phyloP scores from a whole-genome alignment of 2,888 invertebrate genomes.

The Amblyjoppa fuscipennis region DNA sequence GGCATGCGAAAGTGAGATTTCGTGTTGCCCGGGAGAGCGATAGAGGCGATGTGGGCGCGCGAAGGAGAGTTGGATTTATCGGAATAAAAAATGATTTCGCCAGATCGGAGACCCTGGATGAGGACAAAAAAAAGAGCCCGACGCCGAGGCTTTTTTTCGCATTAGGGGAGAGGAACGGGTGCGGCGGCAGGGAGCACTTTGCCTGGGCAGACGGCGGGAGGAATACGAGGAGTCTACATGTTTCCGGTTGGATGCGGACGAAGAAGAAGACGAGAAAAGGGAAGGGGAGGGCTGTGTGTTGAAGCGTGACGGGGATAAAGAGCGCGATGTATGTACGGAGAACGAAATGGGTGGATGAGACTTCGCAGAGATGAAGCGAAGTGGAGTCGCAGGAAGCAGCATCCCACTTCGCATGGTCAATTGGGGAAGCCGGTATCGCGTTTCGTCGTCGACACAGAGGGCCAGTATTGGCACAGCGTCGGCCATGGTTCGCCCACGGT shows the following conservation, averaged over 20 bases:
- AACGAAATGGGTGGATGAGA: slow-evolving; percentile 25
- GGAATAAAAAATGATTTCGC: slow-evolving; percentile 79
- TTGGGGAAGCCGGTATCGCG: slow-evolving; percentile 5
- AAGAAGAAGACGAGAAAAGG: slow-evolving; percentile 10
- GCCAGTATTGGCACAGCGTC: too few species aligned
- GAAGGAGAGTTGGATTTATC: slow-evolving; percentile 55
- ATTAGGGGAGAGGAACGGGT: not conserved
- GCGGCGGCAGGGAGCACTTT: slow-evolving; percentile 31
- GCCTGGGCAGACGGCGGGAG: slow-evolving; percentile 33
- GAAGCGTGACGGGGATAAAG: slow-evolving; percentile 33
- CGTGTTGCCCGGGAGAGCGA: slow-evolving; percentile 54
- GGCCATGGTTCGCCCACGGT: too few species aligned
- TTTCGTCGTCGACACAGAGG: not conserved
- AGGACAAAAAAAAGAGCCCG: slow-evolving; percentile 47
- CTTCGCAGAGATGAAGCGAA: not conserved
- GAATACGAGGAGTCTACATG: slow-evolving; percentile 25
- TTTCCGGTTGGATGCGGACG: slow-evolving; percentile 42
- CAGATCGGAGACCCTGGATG: slow-evolving; percentile 4
- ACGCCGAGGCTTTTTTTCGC: slow-evolving; percentile 21
- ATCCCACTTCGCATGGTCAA: not conserved
- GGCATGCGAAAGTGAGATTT: slow-evolving; percentile 53
- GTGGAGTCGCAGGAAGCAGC: slow-evolving; percentile 21
- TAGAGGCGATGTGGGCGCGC: slow-evolving; percentile 37
- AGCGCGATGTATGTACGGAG: not conserved
- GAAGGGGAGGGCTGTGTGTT: not conserved